Evolutionary conservation across 2,888 invertebrate species (phyloP).

Genomic region (Scelioninae gen. 1): DNA sequence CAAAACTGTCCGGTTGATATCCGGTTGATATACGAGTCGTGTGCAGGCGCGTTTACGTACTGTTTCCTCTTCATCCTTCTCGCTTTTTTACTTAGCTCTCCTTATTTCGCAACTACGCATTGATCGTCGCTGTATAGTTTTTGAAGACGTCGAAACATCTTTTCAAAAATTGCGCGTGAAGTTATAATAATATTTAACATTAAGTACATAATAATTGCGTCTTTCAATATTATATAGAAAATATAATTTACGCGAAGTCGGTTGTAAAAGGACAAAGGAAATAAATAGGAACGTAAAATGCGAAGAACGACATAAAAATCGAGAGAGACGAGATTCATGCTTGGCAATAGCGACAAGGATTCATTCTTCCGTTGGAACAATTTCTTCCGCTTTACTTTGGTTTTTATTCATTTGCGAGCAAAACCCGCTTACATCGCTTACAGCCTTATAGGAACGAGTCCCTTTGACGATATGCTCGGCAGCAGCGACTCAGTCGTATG

Average conservation of each 20-base stretch:
- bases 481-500: slow-evolving; percentile 61
- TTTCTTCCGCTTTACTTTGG: slow-evolving; percentile 62
- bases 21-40: slow-evolving; percentile 74
- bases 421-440: slow-evolving; percentile 64
- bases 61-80: slow-evolving; percentile 22
- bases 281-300: slow-evolving; percentile 39
- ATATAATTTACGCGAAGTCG: slow-evolving; percentile 19
- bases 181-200: slow-evolving; percentile 11
- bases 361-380: slow-evolving; percentile 68
- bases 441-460: slow-evolving; percentile 55
- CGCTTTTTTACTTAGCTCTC: slow-evolving; percentile 1
- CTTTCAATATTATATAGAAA: background rate
- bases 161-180: too few relatives aligned
- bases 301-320: slow-evolving; percentile 44
- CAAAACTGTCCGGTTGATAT: slow-evolving; percentile 78
- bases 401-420: slow-evolving; percentile 62
- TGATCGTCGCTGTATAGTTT: slow-evolving; percentile 29
- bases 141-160: slow-evolving; percentile 19
- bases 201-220: background rate
- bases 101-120: slow-evolving; percentile 47
- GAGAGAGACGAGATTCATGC: slow-evolving; percentile 41
- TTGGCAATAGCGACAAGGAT: slow-evolving; percentile 48
- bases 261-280: slow-evolving; percentile 51
- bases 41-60: slow-evolving; percentile 52
- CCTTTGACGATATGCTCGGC: slow-evolving; percentile 53